Percentiles rank a stretch among this genome's conserved stretches.
phyloP scores from a whole-genome alignment of 2,797 vertebrate species.

The Vultur gryphus region DNA sequence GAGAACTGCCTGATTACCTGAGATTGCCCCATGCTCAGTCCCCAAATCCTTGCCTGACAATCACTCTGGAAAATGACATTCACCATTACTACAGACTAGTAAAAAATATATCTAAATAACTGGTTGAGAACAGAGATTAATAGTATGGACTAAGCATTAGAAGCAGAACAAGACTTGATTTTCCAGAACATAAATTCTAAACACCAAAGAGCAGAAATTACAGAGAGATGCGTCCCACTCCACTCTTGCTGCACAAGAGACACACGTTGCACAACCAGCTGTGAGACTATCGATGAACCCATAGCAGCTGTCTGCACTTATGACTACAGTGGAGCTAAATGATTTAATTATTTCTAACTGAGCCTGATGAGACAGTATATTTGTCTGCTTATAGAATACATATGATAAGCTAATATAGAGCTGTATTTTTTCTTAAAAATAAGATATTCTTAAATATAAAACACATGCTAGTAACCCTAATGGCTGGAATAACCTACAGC shows the following conservation, averaged over 20 bases:
- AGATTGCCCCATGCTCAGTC: not conserved
- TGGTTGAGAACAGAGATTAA: not conserved
- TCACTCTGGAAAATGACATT: not conserved
- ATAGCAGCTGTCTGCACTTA: not conserved
- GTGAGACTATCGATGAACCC: not conserved
- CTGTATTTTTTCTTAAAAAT: not conserved
- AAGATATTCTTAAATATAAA: not conserved
- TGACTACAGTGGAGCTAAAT: not conserved
- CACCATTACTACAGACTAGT: not conserved
- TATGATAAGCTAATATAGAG: not conserved
- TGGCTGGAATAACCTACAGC: not conserved
- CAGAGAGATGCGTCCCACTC: not conserved
- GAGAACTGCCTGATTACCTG: not conserved
- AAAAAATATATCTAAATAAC: not conserved
- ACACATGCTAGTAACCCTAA: not conserved
- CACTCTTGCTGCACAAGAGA: not conserved
- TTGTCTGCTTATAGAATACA: not conserved
- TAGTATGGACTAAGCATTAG: not conserved
- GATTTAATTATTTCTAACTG: not conserved
- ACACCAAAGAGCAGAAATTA: not conserved
- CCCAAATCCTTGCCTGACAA: not conserved
- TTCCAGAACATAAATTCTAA: not conserved
- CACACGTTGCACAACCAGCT: not conserved
- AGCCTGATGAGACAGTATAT: not conserved
- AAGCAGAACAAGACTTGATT: not conserved